These are phyloP conservation scores for Chironomus tentans DNA, from an alignment of 2,888 invertebrate genomes.

Conservation along the genomic window DNA sequence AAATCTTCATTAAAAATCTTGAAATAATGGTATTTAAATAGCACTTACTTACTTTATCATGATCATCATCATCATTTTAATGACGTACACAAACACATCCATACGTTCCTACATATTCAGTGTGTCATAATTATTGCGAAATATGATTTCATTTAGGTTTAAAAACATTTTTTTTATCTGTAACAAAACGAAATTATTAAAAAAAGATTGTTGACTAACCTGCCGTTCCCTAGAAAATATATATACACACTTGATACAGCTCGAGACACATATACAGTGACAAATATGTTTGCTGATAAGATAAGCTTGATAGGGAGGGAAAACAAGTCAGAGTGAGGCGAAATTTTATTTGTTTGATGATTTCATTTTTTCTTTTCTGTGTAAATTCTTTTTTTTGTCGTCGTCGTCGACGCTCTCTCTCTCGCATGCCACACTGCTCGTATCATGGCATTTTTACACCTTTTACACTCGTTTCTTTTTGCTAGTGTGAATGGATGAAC, in stretches of 20 bases:
- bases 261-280: background rate
- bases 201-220: conserved; percentile 13
- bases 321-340: background rate
- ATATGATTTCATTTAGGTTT: conserved; percentile 10
- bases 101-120: background rate
- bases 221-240: conserved; percentile 18
- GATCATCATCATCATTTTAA: background rate
- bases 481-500: too few relatives aligned
- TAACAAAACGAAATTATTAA: background rate
- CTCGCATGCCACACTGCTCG: too few relatives aligned
- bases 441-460: too few relatives aligned
- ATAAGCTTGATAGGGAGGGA: background rate
- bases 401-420: too few relatives aligned
- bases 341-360: conserved; percentile 15
- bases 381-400: too few relatives aligned
- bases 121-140: conserved; percentile 3
- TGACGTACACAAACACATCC: background rate
- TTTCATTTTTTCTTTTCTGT: conserved; percentile 10
- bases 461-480: too few relatives aligned
- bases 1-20: background rate
- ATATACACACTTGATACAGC: background rate
- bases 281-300: conserved; percentile 22
- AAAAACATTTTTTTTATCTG: background rate
- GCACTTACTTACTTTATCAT: background rate
- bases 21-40: background rate